A percentile compares a stretch with the other conserved stretches of the same genome.
phyloP scores from a whole-genome alignment of 2,113 vertebrate genomes.

The Hippocampus comes region DNA sequence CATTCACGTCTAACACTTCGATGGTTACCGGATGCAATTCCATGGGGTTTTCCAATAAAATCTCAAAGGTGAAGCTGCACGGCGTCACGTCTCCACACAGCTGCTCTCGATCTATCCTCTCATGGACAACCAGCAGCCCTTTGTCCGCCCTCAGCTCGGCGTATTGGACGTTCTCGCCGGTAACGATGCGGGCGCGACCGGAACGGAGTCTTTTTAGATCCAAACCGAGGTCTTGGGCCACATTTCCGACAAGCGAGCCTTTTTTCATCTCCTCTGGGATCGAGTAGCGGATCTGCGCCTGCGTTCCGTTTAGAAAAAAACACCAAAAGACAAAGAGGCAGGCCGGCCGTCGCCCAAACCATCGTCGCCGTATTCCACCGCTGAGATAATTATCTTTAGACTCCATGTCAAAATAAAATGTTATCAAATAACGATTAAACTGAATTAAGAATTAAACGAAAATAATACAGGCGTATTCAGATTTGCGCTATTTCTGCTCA shows the following conservation, averaged over 20 bases:
- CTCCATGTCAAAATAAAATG: slow-evolving; percentile 12
- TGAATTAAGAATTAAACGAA: rapidly evolving
- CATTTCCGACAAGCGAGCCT: slow-evolving; percentile 55
- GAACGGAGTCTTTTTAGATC: slow-evolving; percentile 50
- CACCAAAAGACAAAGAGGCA: slow-evolving; percentile 15
- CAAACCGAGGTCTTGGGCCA: slow-evolving; percentile 54
- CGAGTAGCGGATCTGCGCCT: slow-evolving; percentile 57
- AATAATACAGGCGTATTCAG: neutral
- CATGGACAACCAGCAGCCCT: slow-evolving; percentile 57
- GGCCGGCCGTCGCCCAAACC: neutral
- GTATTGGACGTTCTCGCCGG: slow-evolving; percentile 50
- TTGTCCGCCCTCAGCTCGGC: slow-evolving; percentile 61
- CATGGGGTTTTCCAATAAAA: slow-evolving; percentile 69
- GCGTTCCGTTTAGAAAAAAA: slow-evolving; percentile 16
- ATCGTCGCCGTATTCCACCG: slow-evolving; percentile 22
- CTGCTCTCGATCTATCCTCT: slow-evolving; percentile 64
- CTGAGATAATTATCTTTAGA: neutral
- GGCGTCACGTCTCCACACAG: slow-evolving; percentile 55
- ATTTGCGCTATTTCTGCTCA: neutral
- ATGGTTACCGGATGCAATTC: slow-evolving; percentile 62
- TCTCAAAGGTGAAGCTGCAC: slow-evolving; percentile 65
- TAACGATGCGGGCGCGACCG: slow-evolving; percentile 58
- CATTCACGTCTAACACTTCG: slow-evolving; percentile 62
- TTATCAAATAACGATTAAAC: neutral
- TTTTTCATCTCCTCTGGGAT: slow-evolving; percentile 59